Base-by-base conservation (phyloP, 2,888 invertebrate genomes). In the Cosmopolites sordidus region DNA sequence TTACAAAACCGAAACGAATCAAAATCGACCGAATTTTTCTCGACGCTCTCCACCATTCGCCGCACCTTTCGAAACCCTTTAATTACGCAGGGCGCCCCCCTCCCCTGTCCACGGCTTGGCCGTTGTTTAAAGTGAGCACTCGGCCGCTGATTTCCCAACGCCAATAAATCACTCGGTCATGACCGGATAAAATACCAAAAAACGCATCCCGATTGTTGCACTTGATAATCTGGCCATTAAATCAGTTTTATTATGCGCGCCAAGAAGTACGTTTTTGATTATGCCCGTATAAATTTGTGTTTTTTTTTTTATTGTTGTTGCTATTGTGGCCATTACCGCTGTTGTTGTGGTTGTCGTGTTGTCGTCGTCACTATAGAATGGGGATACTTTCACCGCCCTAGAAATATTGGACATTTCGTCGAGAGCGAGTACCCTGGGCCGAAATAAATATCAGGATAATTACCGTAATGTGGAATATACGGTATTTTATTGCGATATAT, bases 301-400 rank as follows among this genome's bases (percentile, higher is more conserved):
- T 33, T 33, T 33, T 4, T 33, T 33, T 33, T 33, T 33, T 33
- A 33, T 33, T 33, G 33, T 33, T 33, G 33, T 33, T 33, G 33
- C 11, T 33, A 11, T 33, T 33, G 33, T 22, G 4, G 22, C 8
- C 22, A 22, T 22, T 3, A 5, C 22, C 22, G 22, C 4, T 33
- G n/a, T 11, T n/a, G 33, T 33, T 33, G 33, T 11, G 33, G n/a
- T n/a, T 33, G 11, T 12, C 9, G 27, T 33, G 22, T 9, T 33
- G 12, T 33, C 11, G 33, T 11, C 33, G 12, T 12, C 22, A 8
- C 22, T 3, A 22, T 5, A 22, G 4, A 42, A 18, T 33, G 48
- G 14, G 16, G 11, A 42, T 49, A 49, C 49, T 49, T 49, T 49
- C 49, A 49, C 49, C 49, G 49, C 42, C 49, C 49, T 49, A 38